Percentiles rank a stretch among this genome's conserved stretches.
Conservation (phyloP, 1,140 invertebrate species). For the Heliconius melpomene region DNA sequence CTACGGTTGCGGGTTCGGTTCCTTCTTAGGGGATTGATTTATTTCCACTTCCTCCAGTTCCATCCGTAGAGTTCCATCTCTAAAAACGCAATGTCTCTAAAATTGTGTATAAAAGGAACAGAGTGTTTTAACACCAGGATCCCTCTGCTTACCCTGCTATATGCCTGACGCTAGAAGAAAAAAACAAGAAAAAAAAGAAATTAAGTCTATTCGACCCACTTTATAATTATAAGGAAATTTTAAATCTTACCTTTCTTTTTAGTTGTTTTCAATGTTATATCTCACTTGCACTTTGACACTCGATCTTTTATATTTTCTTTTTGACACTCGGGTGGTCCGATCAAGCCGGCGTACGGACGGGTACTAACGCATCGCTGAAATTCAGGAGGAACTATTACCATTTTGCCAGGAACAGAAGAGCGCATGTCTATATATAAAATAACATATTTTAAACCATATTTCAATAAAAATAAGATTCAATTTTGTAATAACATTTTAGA, state of each 20-base stretch:
- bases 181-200: neutral
- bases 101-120: no score
- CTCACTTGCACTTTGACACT: slow-evolving; percentile 3
- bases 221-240: no score
- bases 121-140: no score
- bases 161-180: no score
- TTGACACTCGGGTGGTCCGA: slow-evolving; percentile 6
- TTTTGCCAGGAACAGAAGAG: slow-evolving; percentile 23
- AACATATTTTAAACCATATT: slow-evolving; percentile 19
- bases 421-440: slow-evolving; percentile 29
- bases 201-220: neutral
- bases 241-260: neutral
- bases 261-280: neutral
- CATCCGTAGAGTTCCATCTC: no score
- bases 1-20: no score
- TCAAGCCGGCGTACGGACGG: slow-evolving; percentile 22
- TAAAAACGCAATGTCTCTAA: no score
- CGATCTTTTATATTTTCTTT: neutral
- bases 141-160: no score
- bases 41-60: no score
- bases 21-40: no score
- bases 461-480: neutral
- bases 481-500: neutral
- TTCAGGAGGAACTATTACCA: slow-evolving; percentile 25
- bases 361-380: slow-evolving; percentile 36